A percentile compares a stretch with the other conserved stretches of the same genome.
These are phyloP conservation scores for Illadopsis cleaveri DNA, from an alignment of 2,113 vertebrate genomes.

Conservation along the genomic window DNA sequence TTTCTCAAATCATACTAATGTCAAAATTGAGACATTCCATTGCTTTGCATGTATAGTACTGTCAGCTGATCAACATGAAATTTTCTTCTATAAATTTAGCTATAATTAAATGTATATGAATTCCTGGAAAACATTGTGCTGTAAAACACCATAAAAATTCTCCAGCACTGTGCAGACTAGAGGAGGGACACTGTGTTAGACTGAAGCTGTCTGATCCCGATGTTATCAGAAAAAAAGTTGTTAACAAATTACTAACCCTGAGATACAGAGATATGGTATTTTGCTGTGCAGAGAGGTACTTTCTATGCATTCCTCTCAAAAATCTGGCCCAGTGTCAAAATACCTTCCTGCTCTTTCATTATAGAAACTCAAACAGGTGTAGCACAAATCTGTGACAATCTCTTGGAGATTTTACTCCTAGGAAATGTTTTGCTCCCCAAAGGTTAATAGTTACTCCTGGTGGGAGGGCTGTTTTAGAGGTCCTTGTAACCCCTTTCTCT, in stretches of 20 bases:
- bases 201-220: background rate
- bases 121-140: background rate
- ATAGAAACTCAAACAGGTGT: background rate
- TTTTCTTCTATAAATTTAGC: background rate
- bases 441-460: background rate
- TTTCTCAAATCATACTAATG: background rate
- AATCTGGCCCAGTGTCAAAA: background rate
- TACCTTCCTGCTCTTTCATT: background rate
- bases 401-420: background rate
- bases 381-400: background rate
- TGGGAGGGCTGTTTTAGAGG: background rate
- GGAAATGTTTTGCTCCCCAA: background rate
- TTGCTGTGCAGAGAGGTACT: background rate
- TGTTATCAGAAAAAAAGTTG: background rate
- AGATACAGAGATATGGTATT: background rate
- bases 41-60: background rate
- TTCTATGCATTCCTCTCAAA: background rate
- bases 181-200: background rate
- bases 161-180: background rate
- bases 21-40: background rate
- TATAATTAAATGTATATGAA: background rate
- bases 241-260: background rate
- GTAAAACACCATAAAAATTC: background rate
- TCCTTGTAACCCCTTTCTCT: background rate
- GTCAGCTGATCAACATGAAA: background rate